Evolutionary conservation across 2,888 invertebrate species (phyloP).

Genomic region (Cerastoderma edule): DNA sequence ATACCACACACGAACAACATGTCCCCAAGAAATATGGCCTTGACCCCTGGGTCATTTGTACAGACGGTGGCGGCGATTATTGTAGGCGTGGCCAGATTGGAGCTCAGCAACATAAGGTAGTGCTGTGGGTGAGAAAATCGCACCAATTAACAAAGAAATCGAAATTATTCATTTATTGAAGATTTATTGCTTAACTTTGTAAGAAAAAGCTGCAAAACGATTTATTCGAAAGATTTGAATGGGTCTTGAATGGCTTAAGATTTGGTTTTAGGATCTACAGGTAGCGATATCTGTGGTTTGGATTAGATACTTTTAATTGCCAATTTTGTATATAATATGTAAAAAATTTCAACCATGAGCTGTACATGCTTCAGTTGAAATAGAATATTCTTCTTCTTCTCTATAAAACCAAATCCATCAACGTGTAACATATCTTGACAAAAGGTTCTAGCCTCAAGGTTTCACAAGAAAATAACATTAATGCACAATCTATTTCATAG

Average conservation of each 20-base stretch:
- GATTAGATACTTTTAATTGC: too few relatives aligned
- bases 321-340: too few relatives aligned
- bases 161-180: not conserved
- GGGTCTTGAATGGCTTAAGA: not conserved
- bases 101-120: conserved; percentile 89
- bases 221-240: not conserved
- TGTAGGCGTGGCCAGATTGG: conserved; percentile 91
- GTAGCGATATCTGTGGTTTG: not conserved
- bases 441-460: too few relatives aligned
- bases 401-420: too few relatives aligned
- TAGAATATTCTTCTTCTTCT: too few relatives aligned
- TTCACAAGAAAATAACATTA: too few relatives aligned
- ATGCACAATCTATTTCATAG: too few relatives aligned
- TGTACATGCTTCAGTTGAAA: too few relatives aligned
- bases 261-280: not conserved
- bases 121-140: conserved; percentile 61
- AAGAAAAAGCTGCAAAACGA: not conserved
- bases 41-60: conserved; percentile 84
- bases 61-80: conserved; percentile 86
- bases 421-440: too few relatives aligned
- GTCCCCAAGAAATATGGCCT: conserved; percentile 79
- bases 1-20: conserved; percentile 82
- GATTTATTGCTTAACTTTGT: not conserved
- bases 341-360: too few relatives aligned
- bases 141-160: not conserved